A percentile compares a stretch with the other conserved stretches of the same genome.
These are phyloP conservation scores for Spinus olivaceus DNA, from an alignment of 2,797 vertebrate species.

Conservation along the genomic window DNA sequence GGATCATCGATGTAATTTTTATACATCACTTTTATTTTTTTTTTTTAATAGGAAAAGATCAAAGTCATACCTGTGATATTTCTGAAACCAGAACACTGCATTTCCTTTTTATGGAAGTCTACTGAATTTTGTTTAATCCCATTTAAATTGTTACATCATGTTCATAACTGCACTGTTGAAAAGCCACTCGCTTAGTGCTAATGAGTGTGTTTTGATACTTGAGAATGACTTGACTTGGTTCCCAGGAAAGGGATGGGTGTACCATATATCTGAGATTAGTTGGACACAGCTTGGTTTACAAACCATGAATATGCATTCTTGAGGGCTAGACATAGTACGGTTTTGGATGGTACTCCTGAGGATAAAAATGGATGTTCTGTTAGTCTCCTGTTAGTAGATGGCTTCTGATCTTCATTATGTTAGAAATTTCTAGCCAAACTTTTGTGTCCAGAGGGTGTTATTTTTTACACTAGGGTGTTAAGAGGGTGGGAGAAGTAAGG, in stretches of 20 bases:
- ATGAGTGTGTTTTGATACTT: neutral
- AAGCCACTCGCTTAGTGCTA: neutral
- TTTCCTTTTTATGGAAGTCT: neutral
- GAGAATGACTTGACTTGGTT: neutral
- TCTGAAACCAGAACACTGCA: neutral
- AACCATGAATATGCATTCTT: neutral
- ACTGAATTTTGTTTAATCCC: neutral
- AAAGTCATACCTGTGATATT: neutral
- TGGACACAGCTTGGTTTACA: neutral
- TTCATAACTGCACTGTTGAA: neutral
- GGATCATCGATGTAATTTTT: neutral
- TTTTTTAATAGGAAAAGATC: neutral
- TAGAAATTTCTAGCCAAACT: neutral
- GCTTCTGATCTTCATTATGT: neutral
- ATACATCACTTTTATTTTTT: neutral
- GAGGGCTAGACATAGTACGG: neutral
- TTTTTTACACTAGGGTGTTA: neutral
- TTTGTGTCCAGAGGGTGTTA: neutral
- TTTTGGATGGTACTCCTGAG: neutral
- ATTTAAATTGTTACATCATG: neutral
- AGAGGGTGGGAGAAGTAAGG: neutral
- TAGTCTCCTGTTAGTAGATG: neutral
- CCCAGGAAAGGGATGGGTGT: neutral
- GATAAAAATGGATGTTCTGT: neutral
- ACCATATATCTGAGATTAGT: accelerated